Conservation (phyloP, 2,113 vertebrate species). For the Euleptes europaea region DNA sequence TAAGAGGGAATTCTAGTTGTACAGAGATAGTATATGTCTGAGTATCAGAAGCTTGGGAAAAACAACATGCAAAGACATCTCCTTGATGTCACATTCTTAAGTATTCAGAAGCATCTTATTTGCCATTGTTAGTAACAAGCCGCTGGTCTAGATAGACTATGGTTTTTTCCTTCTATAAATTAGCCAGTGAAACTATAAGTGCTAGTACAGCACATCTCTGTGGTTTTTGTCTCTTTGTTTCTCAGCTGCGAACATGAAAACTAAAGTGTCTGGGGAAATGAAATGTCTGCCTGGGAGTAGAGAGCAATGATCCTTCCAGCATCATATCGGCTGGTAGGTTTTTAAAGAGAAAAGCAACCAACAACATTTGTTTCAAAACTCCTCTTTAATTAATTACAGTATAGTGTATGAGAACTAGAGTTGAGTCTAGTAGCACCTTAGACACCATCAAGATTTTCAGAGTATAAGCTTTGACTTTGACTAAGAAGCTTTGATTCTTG, state of each 20-base stretch:
- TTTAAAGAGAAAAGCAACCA: constrained; percentile 15
- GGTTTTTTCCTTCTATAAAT: constrained; percentile 14
- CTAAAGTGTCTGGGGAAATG: constrained; percentile 34
- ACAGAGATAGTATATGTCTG: not conserved
- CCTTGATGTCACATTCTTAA: not conserved
- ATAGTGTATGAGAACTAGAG: no score
- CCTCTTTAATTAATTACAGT: not conserved
- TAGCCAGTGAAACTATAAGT: constrained; percentile 38
- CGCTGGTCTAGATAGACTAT: not conserved
- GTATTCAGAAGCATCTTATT: not conserved
- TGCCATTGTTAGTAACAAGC: not conserved
- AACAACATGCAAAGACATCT: not conserved
- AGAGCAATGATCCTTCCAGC: constrained; percentile 11
- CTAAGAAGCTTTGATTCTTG: no score
- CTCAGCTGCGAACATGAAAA: constrained; percentile 29
- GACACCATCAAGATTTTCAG: no score
- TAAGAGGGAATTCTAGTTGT: constrained; percentile 2
- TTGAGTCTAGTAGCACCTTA: no score
- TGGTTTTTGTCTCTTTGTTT: constrained; percentile 31
- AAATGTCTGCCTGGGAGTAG: constrained; percentile 22
- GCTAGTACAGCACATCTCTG: constrained; percentile 35
- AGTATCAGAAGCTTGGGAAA: not conserved
- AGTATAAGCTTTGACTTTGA: no score
- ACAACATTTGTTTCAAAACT: constrained; percentile 25
- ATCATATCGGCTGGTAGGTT: constrained; percentile 27